phyloP scores from a whole-genome alignment of 2,797 vertebrate genomes.

The Catamblyrhynchus diadema region DNA sequence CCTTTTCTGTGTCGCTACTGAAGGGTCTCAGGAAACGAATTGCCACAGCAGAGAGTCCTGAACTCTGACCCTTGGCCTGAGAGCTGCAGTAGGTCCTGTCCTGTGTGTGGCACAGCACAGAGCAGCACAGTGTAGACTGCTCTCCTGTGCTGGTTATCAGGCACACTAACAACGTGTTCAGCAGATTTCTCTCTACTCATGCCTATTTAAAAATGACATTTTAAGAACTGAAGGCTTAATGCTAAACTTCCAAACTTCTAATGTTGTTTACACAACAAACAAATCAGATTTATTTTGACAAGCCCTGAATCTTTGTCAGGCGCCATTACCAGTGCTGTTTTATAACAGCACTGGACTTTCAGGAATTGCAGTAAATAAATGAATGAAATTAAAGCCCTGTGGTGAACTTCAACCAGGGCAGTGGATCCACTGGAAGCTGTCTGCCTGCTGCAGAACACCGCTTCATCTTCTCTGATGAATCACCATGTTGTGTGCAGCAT shows the following conservation, averaged over 20 bases:
- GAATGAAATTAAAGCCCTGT: conserved; percentile 21
- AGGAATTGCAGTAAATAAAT: conserved; percentile 63
- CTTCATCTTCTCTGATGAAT: conserved; percentile 42
- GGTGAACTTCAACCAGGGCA: neutral
- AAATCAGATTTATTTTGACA: conserved; percentile 13
- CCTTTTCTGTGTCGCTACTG: neutral
- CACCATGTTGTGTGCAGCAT: neutral
- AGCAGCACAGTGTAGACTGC: neutral
- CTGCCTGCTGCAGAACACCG: conserved; percentile 31
- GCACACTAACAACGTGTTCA: neutral
- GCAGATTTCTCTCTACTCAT: neutral
- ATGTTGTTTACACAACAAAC: neutral
- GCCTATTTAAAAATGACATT: neutral
- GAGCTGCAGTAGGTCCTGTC: neutral
- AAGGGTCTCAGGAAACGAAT: neutral
- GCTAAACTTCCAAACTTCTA: neutral
- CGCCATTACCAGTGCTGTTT: neutral
- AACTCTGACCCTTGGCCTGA: neutral
- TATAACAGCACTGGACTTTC: conserved; percentile 46
- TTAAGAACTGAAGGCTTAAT: neutral
- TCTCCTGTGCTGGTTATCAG: neutral
- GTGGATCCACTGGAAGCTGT: conserved; percentile 17
- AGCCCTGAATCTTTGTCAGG: conserved; percentile 15
- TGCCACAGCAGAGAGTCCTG: neutral
- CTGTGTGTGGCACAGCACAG: neutral